Base-by-base conservation (phyloP, 2,113 vertebrate genomes). In the Ascaphus truei region DNA sequence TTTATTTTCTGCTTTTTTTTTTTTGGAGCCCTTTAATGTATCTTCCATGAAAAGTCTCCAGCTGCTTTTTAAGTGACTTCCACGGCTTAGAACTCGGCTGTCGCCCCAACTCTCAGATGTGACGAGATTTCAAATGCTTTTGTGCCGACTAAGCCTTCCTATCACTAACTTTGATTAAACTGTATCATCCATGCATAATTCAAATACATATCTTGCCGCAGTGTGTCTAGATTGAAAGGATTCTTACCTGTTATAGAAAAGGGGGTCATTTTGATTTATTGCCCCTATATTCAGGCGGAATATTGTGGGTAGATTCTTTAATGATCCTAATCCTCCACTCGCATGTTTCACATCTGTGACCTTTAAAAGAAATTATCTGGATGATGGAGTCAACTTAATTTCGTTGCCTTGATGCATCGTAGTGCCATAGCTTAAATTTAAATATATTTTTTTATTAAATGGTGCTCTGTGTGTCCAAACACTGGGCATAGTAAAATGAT, bases 1-100 rank as follows among this genome's bases (percentile, higher is more conserved):
- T 89, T 86, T 87, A 85, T 86, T 80, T 85, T 88, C 83, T 87
- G 76, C 76, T 15, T 87, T 86, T 86, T 80, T 85, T 88, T 84
- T 87, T 77, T 76, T 15, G 61, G 66, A 84, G 77, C 55, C 71
- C 59, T 81, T 72, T 77, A 59, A 80, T 85, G 78, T 84, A 78
- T 68, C 82, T 56, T 50, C 64, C 22, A 48, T 80, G 63, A 72
- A 75, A 52, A 71, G 55, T 83, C 86, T 75, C 76, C 73, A 84
- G 77, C 59, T 77, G 31, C 75, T 72, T 79, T n/a, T 79, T 36
- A 75, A 72, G 73, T 56, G 57, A 64, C 26, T 72, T 85, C 51
- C 66, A 79, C 77, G 72, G 55, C 68, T 63, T 75, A 30, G 12
- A n/a, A 75, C 64, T 62, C 69, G 48, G 9, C 16, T 25, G 30